A percentile compares a stretch with the other conserved stretches of the same genome.
Conservation (phyloP, 92 coral and sea anemone species). For the Siderastrea siderea region DNA sequence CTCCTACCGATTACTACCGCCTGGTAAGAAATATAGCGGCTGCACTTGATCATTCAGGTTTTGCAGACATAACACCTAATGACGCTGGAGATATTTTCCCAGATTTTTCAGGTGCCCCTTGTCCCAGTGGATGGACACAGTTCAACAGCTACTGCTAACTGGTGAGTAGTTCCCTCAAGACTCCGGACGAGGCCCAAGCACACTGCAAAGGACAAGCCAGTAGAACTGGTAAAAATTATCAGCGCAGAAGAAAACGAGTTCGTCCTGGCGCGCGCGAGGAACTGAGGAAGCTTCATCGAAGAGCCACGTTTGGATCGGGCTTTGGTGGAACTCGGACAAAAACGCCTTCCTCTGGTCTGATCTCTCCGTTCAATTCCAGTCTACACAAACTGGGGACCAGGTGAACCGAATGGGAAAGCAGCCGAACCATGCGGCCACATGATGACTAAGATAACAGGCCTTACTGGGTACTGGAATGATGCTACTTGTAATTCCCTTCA, state of each 20-base stretch:
- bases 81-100: too few species aligned
- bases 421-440: not conserved
- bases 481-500: not conserved
- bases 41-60: too few species aligned
- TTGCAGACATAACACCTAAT: too few species aligned
- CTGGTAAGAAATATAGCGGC: too few species aligned
- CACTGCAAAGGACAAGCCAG: not conserved
- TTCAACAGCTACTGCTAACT: not conserved
- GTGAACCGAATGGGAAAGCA: not conserved
- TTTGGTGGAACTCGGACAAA: not conserved
- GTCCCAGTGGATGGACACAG: not conserved
- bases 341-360: not conserved
- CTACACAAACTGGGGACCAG: not conserved
- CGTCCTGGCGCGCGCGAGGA: not conserved
- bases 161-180: not conserved
- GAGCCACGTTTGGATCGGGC: too few species aligned
- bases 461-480: not conserved
- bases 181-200: not conserved
- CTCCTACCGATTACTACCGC: too few species aligned
- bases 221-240: not conserved
- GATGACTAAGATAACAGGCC: not conserved
- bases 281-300: too few species aligned
- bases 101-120: too few species aligned
- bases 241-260: not conserved
- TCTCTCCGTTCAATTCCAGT: not conserved